These are phyloP conservation scores for Erythrocercus mccallii DNA, from an alignment of 2,113 vertebrate species.

Conservation along the genomic window DNA sequence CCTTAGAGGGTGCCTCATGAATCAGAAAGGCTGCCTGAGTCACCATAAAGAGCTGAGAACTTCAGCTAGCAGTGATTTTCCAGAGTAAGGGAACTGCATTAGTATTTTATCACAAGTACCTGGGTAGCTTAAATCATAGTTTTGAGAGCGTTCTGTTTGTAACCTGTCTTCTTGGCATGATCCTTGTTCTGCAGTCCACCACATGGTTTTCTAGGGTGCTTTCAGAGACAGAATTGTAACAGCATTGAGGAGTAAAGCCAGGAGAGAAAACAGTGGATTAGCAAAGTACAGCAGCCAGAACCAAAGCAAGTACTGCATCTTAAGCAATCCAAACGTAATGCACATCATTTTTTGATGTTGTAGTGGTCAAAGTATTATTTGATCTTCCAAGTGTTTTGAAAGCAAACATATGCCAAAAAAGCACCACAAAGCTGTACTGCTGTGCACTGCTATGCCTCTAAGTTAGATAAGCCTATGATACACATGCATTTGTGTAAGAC, in stretches of 20 bases:
- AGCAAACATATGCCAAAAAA: not conserved
- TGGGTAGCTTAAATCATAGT: not conserved
- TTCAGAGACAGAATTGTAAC: not conserved
- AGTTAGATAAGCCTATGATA: not conserved
- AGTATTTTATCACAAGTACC: not conserved
- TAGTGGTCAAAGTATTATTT: not conserved
- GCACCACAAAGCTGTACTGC: not conserved
- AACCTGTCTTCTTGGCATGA: not conserved
- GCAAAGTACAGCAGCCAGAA: not conserved
- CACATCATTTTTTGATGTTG: fast-evolving
- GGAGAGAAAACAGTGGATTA: not conserved
- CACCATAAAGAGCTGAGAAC: not conserved
- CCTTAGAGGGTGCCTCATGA: not conserved
- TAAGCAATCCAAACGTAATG: not conserved
- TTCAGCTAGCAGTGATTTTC: not conserved
- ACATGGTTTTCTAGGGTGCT: not conserved
- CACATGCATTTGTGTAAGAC: not conserved
- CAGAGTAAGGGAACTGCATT: not conserved
- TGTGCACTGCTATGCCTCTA: not conserved
- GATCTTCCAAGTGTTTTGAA: not conserved
- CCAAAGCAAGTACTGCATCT: not conserved
- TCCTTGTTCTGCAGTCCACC: not conserved
- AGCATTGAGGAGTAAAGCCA: not conserved
- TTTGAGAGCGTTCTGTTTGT: not conserved
- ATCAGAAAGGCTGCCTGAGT: not conserved